Base-by-base conservation (phyloP, 2,797 vertebrate species). In the Sylvia borin region DNA sequence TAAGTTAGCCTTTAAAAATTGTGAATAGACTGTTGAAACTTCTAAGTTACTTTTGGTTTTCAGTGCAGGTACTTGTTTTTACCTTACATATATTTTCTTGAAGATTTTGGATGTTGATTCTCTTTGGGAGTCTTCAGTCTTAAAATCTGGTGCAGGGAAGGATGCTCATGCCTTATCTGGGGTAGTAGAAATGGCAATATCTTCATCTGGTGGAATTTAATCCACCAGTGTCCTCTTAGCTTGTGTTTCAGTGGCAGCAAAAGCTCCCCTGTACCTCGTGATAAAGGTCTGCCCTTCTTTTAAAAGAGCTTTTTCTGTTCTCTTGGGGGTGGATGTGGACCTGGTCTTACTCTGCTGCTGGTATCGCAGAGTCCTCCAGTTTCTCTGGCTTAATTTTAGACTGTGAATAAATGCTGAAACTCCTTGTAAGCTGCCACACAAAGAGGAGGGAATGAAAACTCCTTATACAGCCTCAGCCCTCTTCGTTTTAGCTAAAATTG, bases 21-120 rank as follows among this genome's bases (percentile, higher is more conserved):
- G 24, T 38, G 40, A 14, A 12, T 13, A 57, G 14, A 14, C 11
- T 50, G 5, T 32, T 42, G 65, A 72, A 47, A 60, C 19, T 74
- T 82, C 0, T 3, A 26, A 32, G 3, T 38, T 7, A 58, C 2
- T 40, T 19, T 14, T 51, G 3, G 3, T 82, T 93, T 87, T 48
- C 42, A 21, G 45, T 67, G 43, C 1, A 1, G 24, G 27, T 70
- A 4, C 15, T 77, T 77, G 24, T 55, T 87, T 88, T 70, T 48
- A 31, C 51, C 29, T 73, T n/a, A 7, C 4, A 0, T 47, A 0
- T 22, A 6, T 67, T 79, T 90, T 79, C 43, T n/a, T 76, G 42
- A 65, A 42, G 36, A 9, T 43, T 27, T 0, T 13, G 0, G 1
- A 0, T 34, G 14, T 45, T 68, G 38, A 22, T 24, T 58, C 7